Base-by-base conservation (phyloP, 2,888 invertebrate species). In the Torymus tubicola region DNA sequence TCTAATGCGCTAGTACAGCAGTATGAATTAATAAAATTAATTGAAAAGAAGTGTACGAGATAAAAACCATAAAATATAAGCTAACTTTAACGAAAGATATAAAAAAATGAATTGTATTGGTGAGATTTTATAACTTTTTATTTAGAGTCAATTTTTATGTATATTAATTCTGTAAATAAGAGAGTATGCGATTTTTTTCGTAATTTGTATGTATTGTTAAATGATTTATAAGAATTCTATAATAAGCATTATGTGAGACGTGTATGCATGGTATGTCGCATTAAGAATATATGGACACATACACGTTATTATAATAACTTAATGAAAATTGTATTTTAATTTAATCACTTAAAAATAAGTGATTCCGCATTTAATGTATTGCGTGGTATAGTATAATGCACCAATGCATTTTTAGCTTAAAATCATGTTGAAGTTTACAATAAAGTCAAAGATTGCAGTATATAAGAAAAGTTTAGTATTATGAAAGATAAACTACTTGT, bases 141-240 rank as follows among this genome's bases (percentile, higher is more conserved):
- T 61, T 67, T 68, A 1, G 14, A 21, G 12, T 60, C 58, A 74
- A 31, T 14, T 63, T 65, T 73, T 80, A 11, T 81, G 71, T 77
- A 80, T 14, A 78, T 74, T 80, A 4, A 64, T 67, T 24, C 5
- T 82, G 82, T 80, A 82, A 74, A 82, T 80, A 82, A 69, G 57
- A 77, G 63, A 80, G 65, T 71, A 71, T 69, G 42, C 18, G 11
- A 71, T 58, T 42, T 74, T 53, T 60, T 60, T 75, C 58, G 57
- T 52, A 69, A 58, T 55, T 67, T 70, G 50, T 81, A 75, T 58
- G 21, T 73, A 69, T 71, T 78, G 80, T 80, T 82, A 70, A 65
- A 80, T 69, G 70, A 80, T 77, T 80, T 82, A 69, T 78, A 77
- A 73, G 64, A 50, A 68, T 81, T 18, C 76, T 80, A 73, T 68